Percentiles rank a stretch among this genome's conserved stretches.
Conservation (phyloP, 1,140 invertebrate genomes). For the Aphis craccivora region DNA sequence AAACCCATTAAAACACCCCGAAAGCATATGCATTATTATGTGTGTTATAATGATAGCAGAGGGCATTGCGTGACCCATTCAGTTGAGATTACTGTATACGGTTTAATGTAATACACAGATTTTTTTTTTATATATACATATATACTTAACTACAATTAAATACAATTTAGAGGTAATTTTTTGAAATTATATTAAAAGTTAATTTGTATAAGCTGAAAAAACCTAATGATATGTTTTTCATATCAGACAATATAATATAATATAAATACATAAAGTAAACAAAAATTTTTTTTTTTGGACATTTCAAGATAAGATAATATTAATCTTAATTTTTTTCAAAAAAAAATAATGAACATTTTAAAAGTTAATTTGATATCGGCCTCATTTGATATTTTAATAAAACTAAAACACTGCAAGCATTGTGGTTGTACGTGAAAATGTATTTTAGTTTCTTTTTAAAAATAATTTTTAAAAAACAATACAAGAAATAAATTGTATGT, state of each 20-base stretch:
- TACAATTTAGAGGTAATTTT: neutral
- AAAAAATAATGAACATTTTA: neutral
- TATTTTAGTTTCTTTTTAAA: neutral
- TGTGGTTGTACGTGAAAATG: neutral
- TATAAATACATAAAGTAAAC: neutral
- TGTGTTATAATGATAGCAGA: conserved; percentile 22
- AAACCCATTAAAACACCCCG: conserved; percentile 31
- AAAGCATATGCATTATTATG: conserved; percentile 14
- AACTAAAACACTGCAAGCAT: neutral
- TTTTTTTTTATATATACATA: too few species aligned
- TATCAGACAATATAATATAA: neutral
- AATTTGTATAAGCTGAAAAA: neutral
- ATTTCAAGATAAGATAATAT: neutral
- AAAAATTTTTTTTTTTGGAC: neutral
- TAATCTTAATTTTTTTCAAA: neutral
- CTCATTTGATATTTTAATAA: neutral
- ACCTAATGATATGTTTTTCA: neutral
- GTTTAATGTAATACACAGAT: neutral
- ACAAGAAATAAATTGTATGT: neutral
- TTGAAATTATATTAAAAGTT: neutral
- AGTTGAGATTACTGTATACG: neutral
- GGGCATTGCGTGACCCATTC: neutral
- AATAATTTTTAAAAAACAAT: neutral
- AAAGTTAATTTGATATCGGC: neutral
- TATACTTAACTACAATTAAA: neutral